A percentile compares a stretch with the other conserved stretches of the same genome.
Conservation (phyloP, 1,140 invertebrate species). For the Lepidurus apus region DNA sequence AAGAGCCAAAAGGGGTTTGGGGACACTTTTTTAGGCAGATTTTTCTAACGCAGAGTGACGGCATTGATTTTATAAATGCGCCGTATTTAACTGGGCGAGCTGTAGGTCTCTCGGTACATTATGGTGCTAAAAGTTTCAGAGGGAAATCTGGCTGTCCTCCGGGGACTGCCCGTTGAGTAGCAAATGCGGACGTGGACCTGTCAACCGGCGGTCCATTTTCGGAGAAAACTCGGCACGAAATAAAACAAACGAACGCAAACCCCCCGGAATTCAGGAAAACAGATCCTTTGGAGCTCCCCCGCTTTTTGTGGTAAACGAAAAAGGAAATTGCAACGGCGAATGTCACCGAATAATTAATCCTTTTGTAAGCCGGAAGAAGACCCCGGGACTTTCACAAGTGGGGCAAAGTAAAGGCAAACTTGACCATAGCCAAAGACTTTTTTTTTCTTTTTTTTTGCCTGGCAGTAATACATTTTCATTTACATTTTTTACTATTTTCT, state of each 20-base stretch:
- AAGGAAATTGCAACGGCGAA: background rate
- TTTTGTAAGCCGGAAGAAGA: background rate
- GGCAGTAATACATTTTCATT: too few relatives aligned
- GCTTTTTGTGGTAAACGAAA: background rate
- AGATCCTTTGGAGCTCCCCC: too few relatives aligned
- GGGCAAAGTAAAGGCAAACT: background rate
- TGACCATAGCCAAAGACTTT: too few relatives aligned
- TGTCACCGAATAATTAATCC: background rate
- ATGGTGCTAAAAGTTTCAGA: background rate
- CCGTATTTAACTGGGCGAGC: background rate
- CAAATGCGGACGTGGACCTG: background rate
- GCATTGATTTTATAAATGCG: background rate
- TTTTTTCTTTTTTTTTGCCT: too few relatives aligned
- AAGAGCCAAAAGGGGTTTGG: too few relatives aligned
- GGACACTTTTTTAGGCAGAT: background rate
- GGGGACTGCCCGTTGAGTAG: background rate
- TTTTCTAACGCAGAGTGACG: background rate
- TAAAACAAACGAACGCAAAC: conserved; percentile 1
- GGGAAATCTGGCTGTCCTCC: conserved; percentile 9
- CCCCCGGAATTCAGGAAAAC: background rate
- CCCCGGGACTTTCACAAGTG: background rate
- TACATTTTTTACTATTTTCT: too few relatives aligned
- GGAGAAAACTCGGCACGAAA: conserved; percentile 9
- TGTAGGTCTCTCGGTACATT: background rate
- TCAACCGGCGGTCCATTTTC: conserved; percentile 12